phyloP scores from a whole-genome alignment of 2,888 invertebrate genomes.

The Acronicta alni region DNA sequence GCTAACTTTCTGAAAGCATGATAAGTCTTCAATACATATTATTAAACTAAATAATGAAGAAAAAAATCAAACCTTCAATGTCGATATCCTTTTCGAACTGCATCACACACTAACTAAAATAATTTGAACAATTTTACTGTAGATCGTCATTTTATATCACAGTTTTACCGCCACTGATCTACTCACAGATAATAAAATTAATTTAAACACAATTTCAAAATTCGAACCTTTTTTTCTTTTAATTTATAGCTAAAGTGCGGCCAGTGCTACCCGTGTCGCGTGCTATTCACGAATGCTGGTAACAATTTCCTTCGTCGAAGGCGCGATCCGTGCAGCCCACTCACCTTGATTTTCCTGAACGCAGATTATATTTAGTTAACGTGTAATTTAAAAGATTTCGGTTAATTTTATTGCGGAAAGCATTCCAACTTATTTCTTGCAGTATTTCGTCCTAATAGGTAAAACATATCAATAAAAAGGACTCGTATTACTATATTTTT shows the following conservation, averaged over 20 bases:
- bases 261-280: constrained; percentile 70
- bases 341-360: constrained; percentile 80
- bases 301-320: constrained; percentile 66
- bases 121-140: constrained; percentile 87
- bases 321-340: constrained; percentile 57
- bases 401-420: constrained; percentile 16
- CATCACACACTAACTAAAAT: constrained; percentile 84
- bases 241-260: constrained; percentile 28
- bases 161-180: constrained; percentile 50
- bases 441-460: too few species aligned
- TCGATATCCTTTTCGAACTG: constrained; percentile 51
- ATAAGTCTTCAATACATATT: too few species aligned
- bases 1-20: too few species aligned
- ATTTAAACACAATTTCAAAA: constrained; percentile 38
- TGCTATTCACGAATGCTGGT: constrained; percentile 70
- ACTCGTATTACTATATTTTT: too few species aligned
- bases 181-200: constrained; percentile 34
- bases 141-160: constrained; percentile 78
- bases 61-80: constrained; percentile 59
- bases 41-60: neutral
- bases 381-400: constrained; percentile 29
- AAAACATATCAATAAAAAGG: too few species aligned
- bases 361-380: constrained; percentile 37
- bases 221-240: constrained; percentile 33
- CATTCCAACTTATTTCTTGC: too few species aligned